Conservation (phyloP, 2,797 vertebrate species). For the Pantherophis alleghaniensis region DNA sequence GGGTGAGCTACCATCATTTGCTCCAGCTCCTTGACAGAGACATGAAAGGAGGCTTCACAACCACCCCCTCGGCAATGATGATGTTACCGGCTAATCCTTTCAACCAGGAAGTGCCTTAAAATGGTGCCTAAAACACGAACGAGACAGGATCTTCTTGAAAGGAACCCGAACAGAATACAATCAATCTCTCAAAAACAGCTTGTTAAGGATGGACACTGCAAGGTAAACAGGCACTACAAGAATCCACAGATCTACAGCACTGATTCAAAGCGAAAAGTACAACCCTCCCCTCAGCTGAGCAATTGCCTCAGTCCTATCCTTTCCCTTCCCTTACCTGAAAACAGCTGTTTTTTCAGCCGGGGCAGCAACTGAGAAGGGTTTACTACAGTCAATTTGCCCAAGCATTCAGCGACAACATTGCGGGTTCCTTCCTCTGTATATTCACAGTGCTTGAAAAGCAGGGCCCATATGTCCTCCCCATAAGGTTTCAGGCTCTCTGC, state of each 20-base stretch:
- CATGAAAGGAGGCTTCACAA: neutral
- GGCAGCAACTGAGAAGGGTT: slow-evolving; percentile 83
- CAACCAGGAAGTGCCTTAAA: neutral
- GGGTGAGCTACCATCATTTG: neutral
- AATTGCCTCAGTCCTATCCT: fast-evolving
- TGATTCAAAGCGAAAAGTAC: neutral
- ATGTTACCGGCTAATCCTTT: neutral
- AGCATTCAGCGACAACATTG: slow-evolving; percentile 90
- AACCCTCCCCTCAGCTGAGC: neutral
- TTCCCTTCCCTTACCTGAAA: slow-evolving; percentile 73
- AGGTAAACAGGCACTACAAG: neutral
- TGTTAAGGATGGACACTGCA: neutral
- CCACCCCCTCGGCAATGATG: neutral
- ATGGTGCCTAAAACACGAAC: neutral
- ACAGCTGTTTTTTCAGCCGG: slow-evolving; percentile 83
- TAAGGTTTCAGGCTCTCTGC: slow-evolving; percentile 79
- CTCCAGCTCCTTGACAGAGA: neutral
- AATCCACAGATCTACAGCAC: neutral
- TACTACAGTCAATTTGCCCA: slow-evolving; percentile 87
- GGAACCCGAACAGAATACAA: neutral
- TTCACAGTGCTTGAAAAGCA: slow-evolving; percentile 88
- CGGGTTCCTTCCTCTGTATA: slow-evolving; percentile 88
- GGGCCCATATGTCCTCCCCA: slow-evolving; percentile 87
- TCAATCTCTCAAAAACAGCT: neutral
- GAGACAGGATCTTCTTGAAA: neutral